phyloP scores from a whole-genome alignment of 2,888 invertebrate genomes.

The Plemyria rubiginata region DNA sequence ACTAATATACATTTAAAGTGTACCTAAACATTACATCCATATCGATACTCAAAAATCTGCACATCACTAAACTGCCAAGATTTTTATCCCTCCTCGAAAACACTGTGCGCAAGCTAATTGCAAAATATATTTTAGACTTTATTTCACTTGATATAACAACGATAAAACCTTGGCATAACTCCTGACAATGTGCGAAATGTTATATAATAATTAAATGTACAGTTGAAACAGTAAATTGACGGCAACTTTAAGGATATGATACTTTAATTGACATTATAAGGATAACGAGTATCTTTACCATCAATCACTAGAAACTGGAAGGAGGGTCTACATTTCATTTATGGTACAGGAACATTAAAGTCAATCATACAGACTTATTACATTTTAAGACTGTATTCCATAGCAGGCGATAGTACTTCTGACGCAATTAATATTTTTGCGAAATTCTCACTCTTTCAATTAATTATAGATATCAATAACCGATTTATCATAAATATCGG shows the following conservation, averaged over 20 bases:
- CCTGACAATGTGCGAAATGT: constrained; percentile 25
- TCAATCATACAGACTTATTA: constrained; percentile 6
- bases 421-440: too few species aligned
- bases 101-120: constrained; percentile 24
- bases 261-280: constrained; percentile 24
- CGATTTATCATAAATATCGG: too few species aligned
- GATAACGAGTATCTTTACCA: constrained; percentile 22
- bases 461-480: too few species aligned
- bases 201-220: constrained; percentile 29
- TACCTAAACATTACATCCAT: constrained; percentile 13
- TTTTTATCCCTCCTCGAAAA: constrained; percentile 31
- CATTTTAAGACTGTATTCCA: not conserved
- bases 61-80: constrained; percentile 27
- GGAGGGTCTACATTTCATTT: constrained; percentile 16
- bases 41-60: constrained; percentile 15
- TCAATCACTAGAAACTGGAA: constrained; percentile 15
- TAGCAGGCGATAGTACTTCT: not conserved
- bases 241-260: constrained; percentile 20
- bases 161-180: constrained; percentile 9
- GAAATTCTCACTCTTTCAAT: too few species aligned
- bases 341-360: constrained; percentile 4
- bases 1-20: too few species aligned
- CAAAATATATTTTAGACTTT: constrained; percentile 25
- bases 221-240: constrained; percentile 17
- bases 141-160: constrained; percentile 14